Evolutionary conservation across 2,113 vertebrate genomes (phyloP).

Genomic region (Crotalus horridus): DNA sequence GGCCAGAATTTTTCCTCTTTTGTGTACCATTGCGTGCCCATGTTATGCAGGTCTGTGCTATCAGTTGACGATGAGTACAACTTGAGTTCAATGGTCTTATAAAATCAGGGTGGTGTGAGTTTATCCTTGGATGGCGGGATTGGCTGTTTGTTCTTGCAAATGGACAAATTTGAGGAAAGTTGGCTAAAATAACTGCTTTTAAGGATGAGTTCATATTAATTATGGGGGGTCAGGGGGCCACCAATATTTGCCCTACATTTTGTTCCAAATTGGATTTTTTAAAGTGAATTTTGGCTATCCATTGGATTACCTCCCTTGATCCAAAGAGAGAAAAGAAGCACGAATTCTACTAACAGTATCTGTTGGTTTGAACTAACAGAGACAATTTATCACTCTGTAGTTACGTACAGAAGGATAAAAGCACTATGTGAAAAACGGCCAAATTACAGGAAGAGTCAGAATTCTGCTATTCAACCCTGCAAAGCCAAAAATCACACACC

Average conservation of each 20-base stretch:
- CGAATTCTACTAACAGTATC: neutral
- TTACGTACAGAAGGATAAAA: accelerated
- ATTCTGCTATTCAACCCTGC: neutral
- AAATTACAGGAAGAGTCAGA: neutral
- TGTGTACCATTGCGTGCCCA: neutral
- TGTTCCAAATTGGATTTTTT: neutral
- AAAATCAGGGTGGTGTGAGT: neutral
- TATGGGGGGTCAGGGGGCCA: constrained; percentile 50
- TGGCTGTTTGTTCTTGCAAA: constrained; percentile 24
- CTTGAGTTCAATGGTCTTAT: neutral
- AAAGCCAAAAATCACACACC: neutral
- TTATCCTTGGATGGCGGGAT: neutral
- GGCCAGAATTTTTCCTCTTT: neutral
- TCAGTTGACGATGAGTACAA: neutral
- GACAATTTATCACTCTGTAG: neutral
- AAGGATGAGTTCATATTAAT: constrained; percentile 77
- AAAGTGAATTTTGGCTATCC: neutral
- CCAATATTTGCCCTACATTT: neutral
- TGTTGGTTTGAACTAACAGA: neutral
- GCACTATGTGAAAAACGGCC: neutral
- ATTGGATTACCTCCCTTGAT: neutral
- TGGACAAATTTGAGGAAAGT: constrained; percentile 64
- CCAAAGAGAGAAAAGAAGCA: neutral
- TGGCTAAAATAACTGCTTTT: constrained; percentile 74
- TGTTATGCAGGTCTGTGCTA: neutral